Base-by-base conservation (phyloP, 2,113 vertebrate species). In the Agelaius phoeniceus region DNA sequence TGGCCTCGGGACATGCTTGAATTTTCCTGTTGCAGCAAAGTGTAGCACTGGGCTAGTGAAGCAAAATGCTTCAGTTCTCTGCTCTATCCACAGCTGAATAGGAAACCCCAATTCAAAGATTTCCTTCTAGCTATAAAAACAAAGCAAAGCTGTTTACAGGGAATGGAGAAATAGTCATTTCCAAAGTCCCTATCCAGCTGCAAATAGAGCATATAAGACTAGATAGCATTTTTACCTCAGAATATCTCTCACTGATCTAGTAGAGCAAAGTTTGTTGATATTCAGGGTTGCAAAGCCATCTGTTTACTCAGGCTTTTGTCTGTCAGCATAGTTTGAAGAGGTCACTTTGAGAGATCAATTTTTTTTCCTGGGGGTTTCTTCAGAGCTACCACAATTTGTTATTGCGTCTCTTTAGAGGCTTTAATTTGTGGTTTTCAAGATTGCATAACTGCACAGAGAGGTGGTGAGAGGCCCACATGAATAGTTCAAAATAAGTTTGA, bases 301-400 rank as follows among this genome's bases (percentile, higher is more conserved):
- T 96, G 93, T 97, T 97, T 96, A 93, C 93, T 96, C 77, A 96
- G 92, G 96, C 94, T 96, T 97, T 97, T 95, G 88, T 95, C 96
- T 97, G 94, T 96, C 92, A 97, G 92, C 92, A 95, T 22, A 96
- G 93, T 96, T 95, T 86, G 86, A 93, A 95, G 90, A 92, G 93
- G 93, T 93, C 68, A 72, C 87, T 96, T 94, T 80, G 90, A 95
- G 94, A 93, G 69, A 95, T 94, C 89, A 87, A 57, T 92, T 87
- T 90, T 96, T 96, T 95, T 97, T 95, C 89, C 92, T 91, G 83
- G 74, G 93, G 73, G 80, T 97, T 96, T 97, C 94, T 97, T 94
- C 80, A 93, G 95, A 96, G 81, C 84, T 94, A 84, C 93, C 90
- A 92, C 69, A 94, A 91, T 96, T 97, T 94, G 95, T 93, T 96